A percentile compares a stretch with the other conserved stretches of the same genome.
Evolutionary conservation across 2,113 vertebrate species (phyloP).

Genomic region (human (Homo sapiens)): DNA sequence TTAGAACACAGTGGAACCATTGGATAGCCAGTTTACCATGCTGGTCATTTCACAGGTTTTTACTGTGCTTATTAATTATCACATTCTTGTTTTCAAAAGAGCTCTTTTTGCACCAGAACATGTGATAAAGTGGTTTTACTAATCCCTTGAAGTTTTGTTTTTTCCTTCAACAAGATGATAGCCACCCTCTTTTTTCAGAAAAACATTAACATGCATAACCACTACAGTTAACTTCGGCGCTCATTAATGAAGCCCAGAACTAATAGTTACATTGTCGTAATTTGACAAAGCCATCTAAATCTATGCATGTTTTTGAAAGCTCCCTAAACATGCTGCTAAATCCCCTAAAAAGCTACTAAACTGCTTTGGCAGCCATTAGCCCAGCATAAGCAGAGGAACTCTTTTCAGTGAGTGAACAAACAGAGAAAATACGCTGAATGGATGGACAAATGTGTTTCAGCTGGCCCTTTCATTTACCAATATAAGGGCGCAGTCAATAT

Average conservation of each 20-base stretch:
- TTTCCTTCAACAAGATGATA: neutral
- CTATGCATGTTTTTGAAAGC: slow-evolving; percentile 83
- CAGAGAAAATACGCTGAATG: slow-evolving; percentile 86
- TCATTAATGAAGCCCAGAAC: slow-evolving; percentile 82
- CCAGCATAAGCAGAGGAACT: slow-evolving; percentile 78
- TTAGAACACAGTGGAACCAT: neutral
- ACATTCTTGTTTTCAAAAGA: slow-evolving; percentile 3
- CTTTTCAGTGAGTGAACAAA: slow-evolving; percentile 86
- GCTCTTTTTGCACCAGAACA: neutral
- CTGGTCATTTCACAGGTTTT: neutral
- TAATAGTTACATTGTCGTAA: slow-evolving; percentile 84
- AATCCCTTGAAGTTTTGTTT: slow-evolving; percentile 8
- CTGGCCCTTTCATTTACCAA: slow-evolving; percentile 85
- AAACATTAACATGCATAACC: slow-evolving; percentile 68
- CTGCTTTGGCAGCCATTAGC: slow-evolving; percentile 84
- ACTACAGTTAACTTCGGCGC: slow-evolving; percentile 78
- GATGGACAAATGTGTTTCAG: slow-evolving; percentile 84
- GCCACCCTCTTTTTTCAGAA: neutral
- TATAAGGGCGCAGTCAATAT: slow-evolving; percentile 82
- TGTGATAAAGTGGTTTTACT: neutral
- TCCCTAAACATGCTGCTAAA: slow-evolving; percentile 85
- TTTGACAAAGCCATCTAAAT: slow-evolving; percentile 85
- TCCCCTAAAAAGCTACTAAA: slow-evolving; percentile 85
- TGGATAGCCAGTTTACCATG: neutral
- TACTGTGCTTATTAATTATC: neutral